phyloP scores from a whole-genome alignment of 2,113 vertebrate genomes.

The Poecile atricapillus region DNA sequence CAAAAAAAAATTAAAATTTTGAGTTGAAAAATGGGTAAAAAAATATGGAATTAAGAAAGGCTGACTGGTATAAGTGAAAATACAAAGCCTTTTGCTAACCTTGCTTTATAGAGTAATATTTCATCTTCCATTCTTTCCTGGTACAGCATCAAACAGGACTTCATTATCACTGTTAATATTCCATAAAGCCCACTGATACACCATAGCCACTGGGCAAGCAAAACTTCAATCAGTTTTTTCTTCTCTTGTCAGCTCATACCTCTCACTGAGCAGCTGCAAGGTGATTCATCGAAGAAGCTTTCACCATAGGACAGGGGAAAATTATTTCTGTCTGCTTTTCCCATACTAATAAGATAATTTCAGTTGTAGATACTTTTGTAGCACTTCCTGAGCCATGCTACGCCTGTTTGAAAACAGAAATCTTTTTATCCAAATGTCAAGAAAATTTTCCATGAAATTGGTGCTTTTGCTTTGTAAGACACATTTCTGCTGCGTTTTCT shows the following conservation, averaged over 20 bases:
- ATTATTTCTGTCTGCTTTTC: conserved; percentile 36
- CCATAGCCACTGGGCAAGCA: conserved; percentile 34
- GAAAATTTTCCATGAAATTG: conserved; percentile 19
- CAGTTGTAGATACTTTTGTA: conserved; percentile 11
- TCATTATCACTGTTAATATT: conserved; percentile 27
- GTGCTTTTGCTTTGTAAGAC: neutral
- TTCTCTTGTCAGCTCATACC: conserved; percentile 42
- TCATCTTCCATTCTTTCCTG: conserved; percentile 6
- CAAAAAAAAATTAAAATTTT: neutral
- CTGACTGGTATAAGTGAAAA: neutral
- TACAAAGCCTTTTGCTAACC: neutral
- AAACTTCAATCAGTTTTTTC: conserved; percentile 46
- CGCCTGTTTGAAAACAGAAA: conserved; percentile 28
- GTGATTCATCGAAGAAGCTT: conserved; percentile 36
- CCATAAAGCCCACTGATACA: neutral
- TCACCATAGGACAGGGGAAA: conserved; percentile 5
- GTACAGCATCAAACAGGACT: conserved; percentile 3
- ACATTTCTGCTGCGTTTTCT: neutral
- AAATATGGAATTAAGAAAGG: neutral
- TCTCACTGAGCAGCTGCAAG: conserved; percentile 47
- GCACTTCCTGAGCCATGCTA: neutral
- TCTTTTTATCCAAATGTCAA: conserved; percentile 42
- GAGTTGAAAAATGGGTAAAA: neutral
- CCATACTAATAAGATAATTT: conserved; percentile 42
- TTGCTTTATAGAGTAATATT: neutral